Percentiles rank a stretch among this genome's conserved stretches.
Conservation (phyloP, 2,113 vertebrate species). For the Phyllostomus hastatus region DNA sequence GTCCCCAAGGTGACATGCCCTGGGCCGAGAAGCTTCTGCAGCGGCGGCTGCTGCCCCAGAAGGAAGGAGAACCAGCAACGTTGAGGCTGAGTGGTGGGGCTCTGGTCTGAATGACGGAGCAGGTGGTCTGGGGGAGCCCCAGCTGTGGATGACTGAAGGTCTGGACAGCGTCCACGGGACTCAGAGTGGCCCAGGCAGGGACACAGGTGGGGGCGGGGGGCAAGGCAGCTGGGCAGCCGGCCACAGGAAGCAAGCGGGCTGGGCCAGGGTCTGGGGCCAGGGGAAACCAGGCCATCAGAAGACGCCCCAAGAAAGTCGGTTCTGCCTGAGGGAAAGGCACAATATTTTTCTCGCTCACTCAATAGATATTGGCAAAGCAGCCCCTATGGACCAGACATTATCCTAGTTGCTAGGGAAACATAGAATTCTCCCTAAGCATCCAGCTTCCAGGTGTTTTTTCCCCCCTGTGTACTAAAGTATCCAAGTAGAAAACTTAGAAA, state of each 20-base stretch:
- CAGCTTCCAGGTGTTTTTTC: background rate
- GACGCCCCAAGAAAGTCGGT: background rate
- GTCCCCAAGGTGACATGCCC: background rate
- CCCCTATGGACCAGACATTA: background rate
- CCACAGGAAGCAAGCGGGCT: background rate
- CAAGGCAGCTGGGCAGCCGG: background rate
- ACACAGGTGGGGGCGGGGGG: too few relatives aligned
- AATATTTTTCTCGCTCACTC: background rate
- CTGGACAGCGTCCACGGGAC: accelerated
- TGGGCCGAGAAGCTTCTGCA: background rate
- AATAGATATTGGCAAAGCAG: background rate
- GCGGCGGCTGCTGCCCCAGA: accelerated
- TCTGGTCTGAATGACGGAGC: background rate
- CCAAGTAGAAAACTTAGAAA: background rate
- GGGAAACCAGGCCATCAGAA: background rate
- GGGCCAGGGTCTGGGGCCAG: background rate
- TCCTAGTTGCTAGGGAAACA: background rate
- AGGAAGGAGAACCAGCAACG: background rate
- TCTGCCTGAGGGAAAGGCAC: background rate
- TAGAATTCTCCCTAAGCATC: background rate
- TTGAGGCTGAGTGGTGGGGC: background rate
- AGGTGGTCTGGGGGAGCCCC: background rate
- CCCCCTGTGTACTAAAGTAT: background rate
- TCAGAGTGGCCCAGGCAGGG: background rate
- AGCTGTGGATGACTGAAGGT: accelerated